Conservation (phyloP, 2,888 invertebrate genomes). For the Zhuqinia jingwanae region DNA sequence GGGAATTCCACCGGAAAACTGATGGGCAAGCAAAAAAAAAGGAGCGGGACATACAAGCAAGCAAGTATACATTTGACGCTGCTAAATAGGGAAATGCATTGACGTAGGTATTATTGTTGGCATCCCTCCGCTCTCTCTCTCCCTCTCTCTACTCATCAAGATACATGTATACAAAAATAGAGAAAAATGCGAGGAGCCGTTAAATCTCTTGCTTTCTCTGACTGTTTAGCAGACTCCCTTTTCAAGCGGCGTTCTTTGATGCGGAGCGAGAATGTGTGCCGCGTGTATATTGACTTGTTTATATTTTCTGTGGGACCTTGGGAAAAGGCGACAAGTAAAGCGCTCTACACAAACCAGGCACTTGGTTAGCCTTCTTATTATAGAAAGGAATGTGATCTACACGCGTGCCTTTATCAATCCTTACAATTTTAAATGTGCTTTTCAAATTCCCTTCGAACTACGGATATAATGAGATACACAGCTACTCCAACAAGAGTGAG, state of each 20-base stretch:
- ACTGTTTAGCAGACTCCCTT: background rate
- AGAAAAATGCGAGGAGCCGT: background rate
- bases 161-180: slow-evolving; percentile 21
- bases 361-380: no score
- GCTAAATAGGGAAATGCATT: slow-evolving; percentile 21
- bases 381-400: no score
- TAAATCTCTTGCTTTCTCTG: slow-evolving; percentile 58
- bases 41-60: background rate
- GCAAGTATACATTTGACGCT: no score
- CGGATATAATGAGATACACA: no score
- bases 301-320: slow-evolving; percentile 68
- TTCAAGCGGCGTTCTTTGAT: no score
- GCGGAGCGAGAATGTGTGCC: background rate
- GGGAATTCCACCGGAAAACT: slow-evolving; percentile 77
- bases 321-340: slow-evolving; percentile 9
- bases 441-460: no score
- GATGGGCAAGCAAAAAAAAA: slow-evolving; percentile 71
- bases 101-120: no score
- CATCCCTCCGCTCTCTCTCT: no score
- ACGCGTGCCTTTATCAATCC: no score
- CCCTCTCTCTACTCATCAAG: background rate
- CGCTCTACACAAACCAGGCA: background rate
- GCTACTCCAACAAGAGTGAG: no score
- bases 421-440: no score
- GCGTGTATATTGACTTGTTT: slow-evolving; percentile 65